Base-by-base conservation (phyloP, 92 coral and sea anemone genomes). In the Parazoanthus atlanticus region DNA sequence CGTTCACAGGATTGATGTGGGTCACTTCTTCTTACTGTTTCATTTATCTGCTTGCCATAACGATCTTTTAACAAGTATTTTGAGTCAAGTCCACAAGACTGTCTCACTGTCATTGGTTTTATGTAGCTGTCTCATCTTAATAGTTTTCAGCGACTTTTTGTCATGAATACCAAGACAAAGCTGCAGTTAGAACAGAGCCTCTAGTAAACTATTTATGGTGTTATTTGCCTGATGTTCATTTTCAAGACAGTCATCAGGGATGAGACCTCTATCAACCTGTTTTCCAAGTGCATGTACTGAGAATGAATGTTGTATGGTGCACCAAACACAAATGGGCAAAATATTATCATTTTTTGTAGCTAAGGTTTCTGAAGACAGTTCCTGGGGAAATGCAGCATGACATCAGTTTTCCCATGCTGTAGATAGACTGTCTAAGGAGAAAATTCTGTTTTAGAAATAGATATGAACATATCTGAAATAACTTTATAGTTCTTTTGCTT, bases 261-360 rank as follows among this genome's bases (percentile, higher is more conserved):
- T 1, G 12, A 46, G 52, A 11, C 13, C 52, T 8, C 15, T 46
- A 1, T 46, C 52, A 46, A 46, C 13, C 13, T 46, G 52, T 46
- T 46, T 46, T 46, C 52, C 52, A 0, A 46, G 15, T 46, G 52
- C 52, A 7, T 7, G 12, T 10, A 46, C 83, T 31, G 89, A 86
- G 56, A 86, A 86, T 23, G 89, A 86, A 75, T 34, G 31, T 86
- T 38, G 52, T 86, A 76, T 23, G 83, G 83, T 72, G 89, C 61
- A 72, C 83, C 89, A 76, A 86, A 86, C 25, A 86, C 3, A 86
- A 86, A 86, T 16, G 75, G 89, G n/a, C 89, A 86, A 54, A 86
- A 86, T 33, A 75, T 1, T 32, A 47, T 86, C 66, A 76, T 46
- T 12, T 15, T 86, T 75, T 6, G 83, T 46, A 10, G 89, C 49